Base-by-base conservation (phyloP, 2,113 vertebrate species). In the Suncus etruscus region DNA sequence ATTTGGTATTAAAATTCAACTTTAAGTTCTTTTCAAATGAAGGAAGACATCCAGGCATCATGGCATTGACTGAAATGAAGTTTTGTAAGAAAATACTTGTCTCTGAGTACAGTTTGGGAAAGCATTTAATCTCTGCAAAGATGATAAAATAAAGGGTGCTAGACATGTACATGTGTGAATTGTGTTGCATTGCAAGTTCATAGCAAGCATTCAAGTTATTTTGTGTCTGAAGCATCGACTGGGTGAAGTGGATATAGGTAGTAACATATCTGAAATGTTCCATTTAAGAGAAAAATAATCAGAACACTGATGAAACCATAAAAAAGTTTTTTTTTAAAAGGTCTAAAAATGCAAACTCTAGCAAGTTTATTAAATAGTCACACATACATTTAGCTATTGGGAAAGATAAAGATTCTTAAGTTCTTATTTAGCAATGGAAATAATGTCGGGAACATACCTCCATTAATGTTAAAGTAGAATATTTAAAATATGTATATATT, bases 121-220 rank as follows among this genome's bases (percentile, higher is more conserved):
- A 84, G 47, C 58, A 14, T 8, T 1, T 7, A 8, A 14, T 51
- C 25, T 81, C 58, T 31, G 58, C n/a, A 18, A 61, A 61, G 15
- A 61, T 61, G 15, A 16, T 61, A 5, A 58, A 20, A 61, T 20
- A 61, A 54, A 61, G 58, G 2, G 3, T 22, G 58, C 22, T 20
- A 7, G 58, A 61, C 58, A 61, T 61, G 58, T 61, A 20, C 22
- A 20, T 61, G 58, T 61, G 58, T 61, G 58, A 61, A 20, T 16
- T 61, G 58, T 22, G 6, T 61, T 61, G 58, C 18, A 15, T 61
- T 6, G 25, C 76, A 50, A 75, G 14, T 87, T 47, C 31, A 61
- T 61, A 29, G 76, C 66, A 79, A 48, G 15, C 9, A 82, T 84
- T 25, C 61, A 90, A 81, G 14, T 72, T 92, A 79, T 32, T 85